Evolutionary conservation across 2,888 invertebrate genomes (phyloP).

Genomic region (Brenthis daphne): DNA sequence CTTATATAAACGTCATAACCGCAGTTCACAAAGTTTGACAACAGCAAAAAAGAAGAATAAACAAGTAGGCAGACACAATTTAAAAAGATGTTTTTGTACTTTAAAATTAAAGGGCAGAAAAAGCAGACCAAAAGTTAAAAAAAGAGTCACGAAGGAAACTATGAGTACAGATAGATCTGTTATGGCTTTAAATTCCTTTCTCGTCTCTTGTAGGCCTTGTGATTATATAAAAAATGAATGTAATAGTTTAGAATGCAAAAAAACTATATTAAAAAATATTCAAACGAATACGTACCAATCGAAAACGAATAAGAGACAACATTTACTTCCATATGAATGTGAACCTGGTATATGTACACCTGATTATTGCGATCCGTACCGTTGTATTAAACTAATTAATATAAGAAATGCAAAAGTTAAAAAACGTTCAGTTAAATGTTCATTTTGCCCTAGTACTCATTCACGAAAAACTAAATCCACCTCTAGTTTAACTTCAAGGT

Average conservation of each 20-base stretch:
- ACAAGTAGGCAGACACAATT: conserved; percentile 38
- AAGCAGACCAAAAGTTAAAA: conserved; percentile 28
- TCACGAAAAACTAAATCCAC: conserved; percentile 46
- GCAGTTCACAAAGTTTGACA: conserved; percentile 22
- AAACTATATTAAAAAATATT: conserved; percentile 17
- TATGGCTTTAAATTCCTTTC: conserved; percentile 27
- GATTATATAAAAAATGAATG: conserved; percentile 11
- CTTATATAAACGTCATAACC: conserved; percentile 10
- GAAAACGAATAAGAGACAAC: conserved; percentile 20
- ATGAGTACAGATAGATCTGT: conserved; percentile 36
- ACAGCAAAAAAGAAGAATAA: conserved; percentile 25
- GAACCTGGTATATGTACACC: conserved; percentile 50
- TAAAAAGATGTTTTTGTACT: conserved; percentile 53
- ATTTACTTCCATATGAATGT: conserved; percentile 47
- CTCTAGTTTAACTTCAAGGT: conserved; percentile 44
- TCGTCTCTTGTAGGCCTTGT: too few species aligned
- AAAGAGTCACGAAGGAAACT: conserved; percentile 9
- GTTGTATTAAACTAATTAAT: conserved; percentile 47
- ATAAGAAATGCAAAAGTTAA: conserved; percentile 36
- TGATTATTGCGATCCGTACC: conserved; percentile 48
- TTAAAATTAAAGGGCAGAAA: conserved; percentile 46
- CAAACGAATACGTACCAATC: too few species aligned
- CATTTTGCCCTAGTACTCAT: conserved; percentile 31
- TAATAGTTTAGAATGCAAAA: conserved; percentile 19
- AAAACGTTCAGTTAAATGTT: conserved; percentile 34